phyloP scores from a whole-genome alignment of 2,888 invertebrate species.

The Toxonevra muliebris region DNA sequence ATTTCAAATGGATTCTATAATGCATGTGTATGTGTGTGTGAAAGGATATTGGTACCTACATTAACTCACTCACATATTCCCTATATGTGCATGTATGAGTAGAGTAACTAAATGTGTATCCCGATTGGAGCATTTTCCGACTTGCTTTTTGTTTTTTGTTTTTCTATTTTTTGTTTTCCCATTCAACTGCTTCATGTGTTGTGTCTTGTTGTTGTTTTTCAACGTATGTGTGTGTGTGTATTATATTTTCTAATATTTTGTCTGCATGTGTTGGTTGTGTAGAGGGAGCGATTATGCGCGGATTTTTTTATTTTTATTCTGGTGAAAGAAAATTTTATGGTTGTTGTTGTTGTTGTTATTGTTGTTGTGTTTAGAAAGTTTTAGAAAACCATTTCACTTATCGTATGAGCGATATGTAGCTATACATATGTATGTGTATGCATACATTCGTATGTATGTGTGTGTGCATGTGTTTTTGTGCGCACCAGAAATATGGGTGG shows the following conservation, averaged over 20 bases:
- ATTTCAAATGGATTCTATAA: too few species aligned
- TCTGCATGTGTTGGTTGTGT: too few species aligned
- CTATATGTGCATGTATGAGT: constrained; percentile 2
- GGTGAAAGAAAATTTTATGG: background rate
- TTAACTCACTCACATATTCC: too few species aligned
- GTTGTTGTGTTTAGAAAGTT: constrained; percentile 24
- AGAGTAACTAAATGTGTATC: constrained; percentile 40
- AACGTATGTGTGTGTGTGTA: too few species aligned
- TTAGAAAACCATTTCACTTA: constrained; percentile 17
- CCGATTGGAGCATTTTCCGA: constrained; percentile 12
- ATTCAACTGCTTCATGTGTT: too few species aligned
- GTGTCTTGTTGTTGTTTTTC: too few species aligned
- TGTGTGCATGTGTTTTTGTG: background rate
- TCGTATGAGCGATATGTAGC: constrained; percentile 1
- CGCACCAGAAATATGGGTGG: constrained; percentile 8
- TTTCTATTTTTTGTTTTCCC: constrained; percentile 13
- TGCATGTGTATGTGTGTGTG: too few species aligned
- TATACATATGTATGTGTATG: constrained; percentile 2
- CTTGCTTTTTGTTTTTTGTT: constrained; percentile 13
- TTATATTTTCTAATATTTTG: too few species aligned
- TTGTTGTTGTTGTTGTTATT: constrained; percentile 9
- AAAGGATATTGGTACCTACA: background rate
- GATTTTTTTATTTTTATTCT: too few species aligned
- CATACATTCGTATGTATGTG: background rate
- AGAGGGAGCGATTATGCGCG: too few species aligned